Evolutionary conservation across 2,888 invertebrate species (phyloP).

Genomic region (Periphyllus acericola): DNA sequence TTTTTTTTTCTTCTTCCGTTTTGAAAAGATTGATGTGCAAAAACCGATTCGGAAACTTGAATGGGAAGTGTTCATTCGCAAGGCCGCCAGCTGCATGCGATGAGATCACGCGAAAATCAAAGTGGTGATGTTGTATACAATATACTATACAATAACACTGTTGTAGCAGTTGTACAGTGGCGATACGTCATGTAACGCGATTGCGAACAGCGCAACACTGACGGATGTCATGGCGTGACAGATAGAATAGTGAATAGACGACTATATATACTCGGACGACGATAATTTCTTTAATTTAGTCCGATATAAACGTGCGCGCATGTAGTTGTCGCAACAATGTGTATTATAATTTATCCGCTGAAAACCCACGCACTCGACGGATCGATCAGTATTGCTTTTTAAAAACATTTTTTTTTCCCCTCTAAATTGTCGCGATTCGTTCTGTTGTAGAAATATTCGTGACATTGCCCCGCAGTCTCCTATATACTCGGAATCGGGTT

Average conservation of each 20-base stretch:
- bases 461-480: no score
- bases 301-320: no score
- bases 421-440: no score
- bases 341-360: not conserved
- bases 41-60: slow-evolving; percentile 16
- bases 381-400: no score
- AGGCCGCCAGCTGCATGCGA: slow-evolving; percentile 3
- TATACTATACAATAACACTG: no score
- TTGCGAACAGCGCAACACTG: not conserved
- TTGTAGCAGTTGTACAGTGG: no score
- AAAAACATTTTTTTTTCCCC: no score
- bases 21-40: slow-evolving; percentile 18
- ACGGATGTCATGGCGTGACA: not conserved
- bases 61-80: slow-evolving; percentile 12
- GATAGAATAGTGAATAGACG: not conserved
- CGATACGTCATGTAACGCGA: not conserved
- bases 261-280: not conserved
- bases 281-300: no score
- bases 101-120: slow-evolving; percentile 21
- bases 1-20: not conserved
- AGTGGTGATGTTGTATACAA: not conserved
- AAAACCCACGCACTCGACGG: not conserved
- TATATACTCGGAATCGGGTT: no score
- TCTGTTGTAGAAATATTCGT: no score
- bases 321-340: no score